Base-by-base conservation (phyloP, 2,888 invertebrate genomes). In the Leptinotarsa peninsularis region DNA sequence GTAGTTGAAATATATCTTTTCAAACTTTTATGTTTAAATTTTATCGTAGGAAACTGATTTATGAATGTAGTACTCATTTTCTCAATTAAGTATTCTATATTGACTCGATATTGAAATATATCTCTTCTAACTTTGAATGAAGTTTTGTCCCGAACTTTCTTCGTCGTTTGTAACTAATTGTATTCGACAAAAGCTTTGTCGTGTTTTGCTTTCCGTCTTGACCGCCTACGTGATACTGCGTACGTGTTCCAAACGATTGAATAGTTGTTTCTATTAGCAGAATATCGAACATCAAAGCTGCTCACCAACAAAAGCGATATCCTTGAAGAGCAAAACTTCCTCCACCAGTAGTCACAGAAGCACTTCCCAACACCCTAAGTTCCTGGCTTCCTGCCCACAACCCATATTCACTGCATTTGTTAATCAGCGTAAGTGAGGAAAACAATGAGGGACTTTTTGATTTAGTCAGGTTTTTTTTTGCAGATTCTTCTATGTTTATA, bases 341-440 rank as follows among this genome's bases (percentile, higher is more conserved):
- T 63, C 43, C 43, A 63, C 63, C 27, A 63, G 4, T 43, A 63
- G 63, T 43, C 63, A 63, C 63, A 63, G 33, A 63, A 63, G 63
- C 63, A 43, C 63, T 43, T 33, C 43, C 63, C 63, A 63, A 33
- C 63, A 63, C 63, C 63, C 63, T 33, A 63, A 33, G 43, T 63
- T 33, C 17, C 43, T n/a, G 63, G 15, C 58, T 58, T 14, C 23
- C 14, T 58, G 18, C 15, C 23, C 23, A 58, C 23, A 23, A 4
- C 58, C 15, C 58, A 23, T 18, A 54, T 10, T 21, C 13, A 21
- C 18, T 58, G 3, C 5, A 58, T 23, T 15, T 14, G 58, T 58
- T 58, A 58, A 23, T 21, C 15, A 58, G 23, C 23, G 58, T 58
- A 23, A 58, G 14, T 58, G 58, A 23, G 58, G 58, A 58, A 21